A percentile compares a stretch with the other conserved stretches of the same genome.
These are phyloP conservation scores for Brachionus koreanus DNA, from an alignment of 1,140 invertebrate species.

Conservation along the genomic window DNA sequence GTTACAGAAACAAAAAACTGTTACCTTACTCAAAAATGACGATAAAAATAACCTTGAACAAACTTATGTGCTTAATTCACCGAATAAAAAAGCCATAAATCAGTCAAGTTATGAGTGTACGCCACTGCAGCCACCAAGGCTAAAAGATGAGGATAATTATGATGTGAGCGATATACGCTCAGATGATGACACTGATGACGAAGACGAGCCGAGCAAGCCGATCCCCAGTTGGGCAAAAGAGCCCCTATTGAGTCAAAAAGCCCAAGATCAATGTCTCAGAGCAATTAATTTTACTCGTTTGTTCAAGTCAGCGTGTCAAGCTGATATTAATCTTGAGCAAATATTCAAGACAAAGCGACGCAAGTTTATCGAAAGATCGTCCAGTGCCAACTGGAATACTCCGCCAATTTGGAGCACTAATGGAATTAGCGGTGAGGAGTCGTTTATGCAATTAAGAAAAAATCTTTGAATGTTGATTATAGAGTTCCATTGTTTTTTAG, in stretches of 20 bases:
- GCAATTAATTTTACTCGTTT: slow-evolving; percentile 24
- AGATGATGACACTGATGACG: slow-evolving; percentile 49
- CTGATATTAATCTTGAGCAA: slow-evolving; percentile 10
- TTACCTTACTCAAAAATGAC: neutral
- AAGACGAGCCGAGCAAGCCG: slow-evolving; percentile 47
- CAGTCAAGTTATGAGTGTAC: slow-evolving; percentile 20
- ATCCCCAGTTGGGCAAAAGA: slow-evolving; percentile 48
- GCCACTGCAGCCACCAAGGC: neutral
- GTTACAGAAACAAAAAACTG: slow-evolving; percentile 6
- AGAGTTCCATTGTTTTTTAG: slow-evolving; percentile 7
- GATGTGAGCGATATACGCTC: slow-evolving; percentile 48
- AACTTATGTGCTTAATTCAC: slow-evolving; percentile 18
- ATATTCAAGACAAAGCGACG: slow-evolving; percentile 30
- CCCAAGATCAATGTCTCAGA: slow-evolving; percentile 25
- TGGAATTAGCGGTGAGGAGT: slow-evolving; percentile 33
- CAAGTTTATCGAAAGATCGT: slow-evolving; percentile 30
- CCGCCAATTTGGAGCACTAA: slow-evolving; percentile 16
- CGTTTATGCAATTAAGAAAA: slow-evolving; percentile 40
- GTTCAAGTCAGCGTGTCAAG: neutral
- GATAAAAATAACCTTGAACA: neutral
- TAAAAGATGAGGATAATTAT: slow-evolving; percentile 47
- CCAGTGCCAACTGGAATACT: slow-evolving; percentile 27
- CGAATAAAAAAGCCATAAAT: neutral
- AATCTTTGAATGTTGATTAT: neutral
- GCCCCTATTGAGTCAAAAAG: slow-evolving; percentile 46